Conservation (phyloP, 1,140 invertebrate genomes). For the Drosophila ohnishii region DNA sequence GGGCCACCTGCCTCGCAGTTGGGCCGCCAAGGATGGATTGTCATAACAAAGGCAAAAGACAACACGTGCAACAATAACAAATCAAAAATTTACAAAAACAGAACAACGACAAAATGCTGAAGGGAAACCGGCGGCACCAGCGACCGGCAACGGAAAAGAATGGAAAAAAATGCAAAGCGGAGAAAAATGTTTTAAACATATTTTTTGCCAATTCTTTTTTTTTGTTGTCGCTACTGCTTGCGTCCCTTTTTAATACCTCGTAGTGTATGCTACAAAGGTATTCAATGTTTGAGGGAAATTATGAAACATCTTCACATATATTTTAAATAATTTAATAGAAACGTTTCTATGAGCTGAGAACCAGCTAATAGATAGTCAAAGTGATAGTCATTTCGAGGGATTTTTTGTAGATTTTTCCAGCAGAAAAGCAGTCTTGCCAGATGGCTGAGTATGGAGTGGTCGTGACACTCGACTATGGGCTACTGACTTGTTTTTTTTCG, state of each 20-base stretch:
- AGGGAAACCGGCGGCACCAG: constrained; percentile 13
- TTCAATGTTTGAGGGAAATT: background rate
- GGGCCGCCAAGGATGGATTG: constrained; percentile 69
- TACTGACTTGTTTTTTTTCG: constrained; percentile 12
- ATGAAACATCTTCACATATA: background rate
- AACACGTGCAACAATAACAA: constrained; percentile 82
- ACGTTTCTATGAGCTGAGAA: background rate
- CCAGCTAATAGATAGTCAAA: background rate
- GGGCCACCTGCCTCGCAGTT: constrained; percentile 25
- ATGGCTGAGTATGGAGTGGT: background rate
- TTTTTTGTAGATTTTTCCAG: background rate
- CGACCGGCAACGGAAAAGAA: constrained; percentile 31
- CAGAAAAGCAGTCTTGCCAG: background rate
- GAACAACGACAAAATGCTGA: constrained; percentile 52
- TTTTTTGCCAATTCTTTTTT: constrained; percentile 66
- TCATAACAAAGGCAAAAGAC: constrained; percentile 78
- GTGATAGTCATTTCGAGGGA: background rate
- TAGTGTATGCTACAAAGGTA: background rate
- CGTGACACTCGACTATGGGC: background rate
- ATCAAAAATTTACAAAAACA: constrained; percentile 81
- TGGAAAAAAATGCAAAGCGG: constrained; percentile 67
- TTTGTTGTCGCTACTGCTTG: constrained; percentile 52
- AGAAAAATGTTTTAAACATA: constrained; percentile 79
- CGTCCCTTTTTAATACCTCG: constrained; percentile 1
- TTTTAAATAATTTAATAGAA: background rate